phyloP scores from a whole-genome alignment of 2,113 vertebrate species.

The Passer montanus region DNA sequence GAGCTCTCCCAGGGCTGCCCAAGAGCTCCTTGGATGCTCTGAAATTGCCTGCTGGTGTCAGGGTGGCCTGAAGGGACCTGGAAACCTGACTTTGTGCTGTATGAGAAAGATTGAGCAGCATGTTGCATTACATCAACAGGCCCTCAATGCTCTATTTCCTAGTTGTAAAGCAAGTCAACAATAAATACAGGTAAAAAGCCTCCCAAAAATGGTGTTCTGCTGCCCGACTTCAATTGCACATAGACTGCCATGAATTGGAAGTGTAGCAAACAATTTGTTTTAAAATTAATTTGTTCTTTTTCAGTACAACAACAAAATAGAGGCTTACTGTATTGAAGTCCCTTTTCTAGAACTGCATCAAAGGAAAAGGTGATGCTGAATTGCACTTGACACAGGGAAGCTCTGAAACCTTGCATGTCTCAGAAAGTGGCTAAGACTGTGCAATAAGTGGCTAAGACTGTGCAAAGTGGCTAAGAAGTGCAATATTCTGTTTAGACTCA shows the following conservation, averaged over 20 bases:
- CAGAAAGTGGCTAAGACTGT: not conserved
- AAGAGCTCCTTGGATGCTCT: not conserved
- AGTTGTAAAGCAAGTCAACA: not conserved
- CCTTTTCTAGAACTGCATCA: not conserved
- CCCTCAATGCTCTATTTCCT: not conserved
- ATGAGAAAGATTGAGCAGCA: not conserved
- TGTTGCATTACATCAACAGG: not conserved
- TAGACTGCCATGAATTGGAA: not conserved
- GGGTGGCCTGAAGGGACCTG: not conserved
- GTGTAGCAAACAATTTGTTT: conserved; percentile 24
- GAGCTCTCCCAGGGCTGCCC: not conserved
- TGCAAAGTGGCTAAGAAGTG: not conserved
- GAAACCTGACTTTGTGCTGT: not conserved
- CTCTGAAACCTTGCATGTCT: not conserved
- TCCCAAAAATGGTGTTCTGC: conserved; percentile 16
- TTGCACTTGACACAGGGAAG: not conserved
- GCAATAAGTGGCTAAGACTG: not conserved
- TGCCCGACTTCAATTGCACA: not conserved
- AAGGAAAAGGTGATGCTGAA: conserved; percentile 20
- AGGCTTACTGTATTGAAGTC: not conserved
- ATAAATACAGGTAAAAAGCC: not conserved
- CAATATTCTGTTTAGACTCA: not conserved
- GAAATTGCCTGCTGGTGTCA: not conserved
- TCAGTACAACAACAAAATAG: not conserved
- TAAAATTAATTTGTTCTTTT: conserved; percentile 59